phyloP scores from a whole-genome alignment of 2,797 vertebrate genomes.

The Paguma larvata region DNA sequence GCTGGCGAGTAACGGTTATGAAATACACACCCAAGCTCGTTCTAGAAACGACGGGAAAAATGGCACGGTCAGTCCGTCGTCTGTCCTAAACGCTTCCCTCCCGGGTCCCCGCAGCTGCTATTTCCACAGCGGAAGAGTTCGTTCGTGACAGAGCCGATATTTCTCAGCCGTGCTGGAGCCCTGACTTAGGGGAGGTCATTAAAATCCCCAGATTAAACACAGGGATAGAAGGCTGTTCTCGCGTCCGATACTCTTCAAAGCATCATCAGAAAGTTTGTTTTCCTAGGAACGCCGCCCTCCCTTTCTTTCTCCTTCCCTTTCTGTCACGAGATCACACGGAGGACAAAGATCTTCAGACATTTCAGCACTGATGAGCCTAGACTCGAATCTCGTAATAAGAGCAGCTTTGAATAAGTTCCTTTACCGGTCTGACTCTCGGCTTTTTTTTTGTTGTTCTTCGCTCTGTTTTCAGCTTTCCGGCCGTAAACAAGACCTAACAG shows the following conservation, averaged over 20 bases:
- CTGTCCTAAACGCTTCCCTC: accelerated
- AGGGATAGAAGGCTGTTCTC: background rate
- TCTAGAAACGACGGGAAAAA: background rate
- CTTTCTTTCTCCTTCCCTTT: background rate
- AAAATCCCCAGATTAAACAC: background rate
- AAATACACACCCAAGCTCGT: background rate
- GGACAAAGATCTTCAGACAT: accelerated
- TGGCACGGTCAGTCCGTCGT: accelerated
- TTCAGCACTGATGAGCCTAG: no score
- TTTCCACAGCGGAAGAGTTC: no score
- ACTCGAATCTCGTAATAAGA: background rate
- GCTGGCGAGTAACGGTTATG: background rate
- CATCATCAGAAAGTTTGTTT: no score
- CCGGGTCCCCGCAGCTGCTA: accelerated
- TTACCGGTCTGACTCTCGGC: no score
- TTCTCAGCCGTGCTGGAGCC: background rate
- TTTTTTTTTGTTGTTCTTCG: background rate
- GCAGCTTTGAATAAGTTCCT: background rate
- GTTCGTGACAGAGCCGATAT: accelerated
- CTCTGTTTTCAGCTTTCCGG: background rate
- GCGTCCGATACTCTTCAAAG: background rate
- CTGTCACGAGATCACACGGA: no score
- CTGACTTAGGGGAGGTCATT: background rate
- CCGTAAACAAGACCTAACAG: background rate
- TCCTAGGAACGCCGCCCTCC: background rate